Percentiles rank a stretch among this genome's conserved stretches.
Conservation (phyloP, 2,888 invertebrate species). For the Saturnia japonica region DNA sequence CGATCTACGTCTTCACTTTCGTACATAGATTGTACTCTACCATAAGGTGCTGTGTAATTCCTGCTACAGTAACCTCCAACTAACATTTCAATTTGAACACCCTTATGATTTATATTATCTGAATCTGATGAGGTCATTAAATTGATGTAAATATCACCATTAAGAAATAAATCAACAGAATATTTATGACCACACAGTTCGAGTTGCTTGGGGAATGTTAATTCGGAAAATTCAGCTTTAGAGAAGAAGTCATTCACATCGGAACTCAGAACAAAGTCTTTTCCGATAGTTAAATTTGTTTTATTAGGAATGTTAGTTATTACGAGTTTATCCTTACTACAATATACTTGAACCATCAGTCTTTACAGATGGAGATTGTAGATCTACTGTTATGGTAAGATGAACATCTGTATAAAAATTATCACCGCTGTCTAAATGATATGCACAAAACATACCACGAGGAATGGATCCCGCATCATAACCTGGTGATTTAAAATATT, state of each 20-base stretch:
- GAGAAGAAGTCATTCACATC: conserved; percentile 43
- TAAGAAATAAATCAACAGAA: conserved; percentile 56
- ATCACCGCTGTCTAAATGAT: conserved; percentile 43
- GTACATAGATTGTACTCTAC: conserved; percentile 81
- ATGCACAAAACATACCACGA: conserved; percentile 62
- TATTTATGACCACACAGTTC: conserved; percentile 55
- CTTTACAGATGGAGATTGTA: conserved; percentile 44
- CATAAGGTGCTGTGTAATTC: conserved; percentile 87
- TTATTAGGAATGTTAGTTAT: conserved; percentile 42
- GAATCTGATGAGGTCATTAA: conserved; percentile 56
- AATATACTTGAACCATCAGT: conserved; percentile 41
- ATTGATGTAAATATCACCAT: conserved; percentile 48
- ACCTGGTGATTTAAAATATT: conserved; percentile 58
- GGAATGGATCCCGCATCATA: conserved; percentile 55
- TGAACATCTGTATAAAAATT: conserved; percentile 40
- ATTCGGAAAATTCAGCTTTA: conserved; percentile 41
- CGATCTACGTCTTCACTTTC: background rate
- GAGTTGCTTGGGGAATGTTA: conserved; percentile 36
- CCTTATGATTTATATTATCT: conserved; percentile 64
- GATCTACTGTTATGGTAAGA: conserved; percentile 54
- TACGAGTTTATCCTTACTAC: conserved; percentile 61
- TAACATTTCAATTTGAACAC: conserved; percentile 85
- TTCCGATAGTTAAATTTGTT: conserved; percentile 52
- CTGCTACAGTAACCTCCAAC: conserved; percentile 75
- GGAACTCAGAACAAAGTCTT: conserved; percentile 50